Conservation (phyloP, 2,888 invertebrate species). For the Fabriciana adippe region DNA sequence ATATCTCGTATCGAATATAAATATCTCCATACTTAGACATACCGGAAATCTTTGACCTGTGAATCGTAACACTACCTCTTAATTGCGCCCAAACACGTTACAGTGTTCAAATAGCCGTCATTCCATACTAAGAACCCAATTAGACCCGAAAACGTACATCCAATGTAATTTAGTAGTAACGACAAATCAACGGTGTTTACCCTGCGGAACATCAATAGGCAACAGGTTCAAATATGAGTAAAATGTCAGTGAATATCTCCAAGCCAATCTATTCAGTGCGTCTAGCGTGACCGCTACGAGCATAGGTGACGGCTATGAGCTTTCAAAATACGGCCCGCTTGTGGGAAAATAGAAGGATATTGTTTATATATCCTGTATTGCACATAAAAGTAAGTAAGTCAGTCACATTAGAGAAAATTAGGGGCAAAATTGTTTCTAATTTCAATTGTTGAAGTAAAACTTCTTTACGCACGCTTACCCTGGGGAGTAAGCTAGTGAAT, state of each 20-base stretch:
- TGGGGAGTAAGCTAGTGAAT: too few species aligned
- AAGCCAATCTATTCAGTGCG: conserved; percentile 18
- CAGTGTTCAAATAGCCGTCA: not conserved
- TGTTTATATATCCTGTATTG: too few species aligned
- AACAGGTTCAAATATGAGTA: conserved; percentile 30
- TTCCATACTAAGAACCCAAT: conserved; percentile 14
- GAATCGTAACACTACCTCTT: conserved; percentile 6
- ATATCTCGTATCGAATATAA: not conserved
- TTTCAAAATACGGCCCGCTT: not conserved
- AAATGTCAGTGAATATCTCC: conserved; percentile 26
- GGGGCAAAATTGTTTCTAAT: too few species aligned
- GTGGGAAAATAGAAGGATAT: not conserved
- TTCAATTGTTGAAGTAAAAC: too few species aligned
- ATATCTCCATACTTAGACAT: conserved; percentile 4
- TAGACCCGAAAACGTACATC: conserved; percentile 4
- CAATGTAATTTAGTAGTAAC: conserved; percentile 8
- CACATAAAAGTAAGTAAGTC: too few species aligned
- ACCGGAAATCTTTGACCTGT: conserved; percentile 9
- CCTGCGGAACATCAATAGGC: conserved; percentile 22
- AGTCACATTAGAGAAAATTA: too few species aligned
- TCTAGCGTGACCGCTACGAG: conserved; percentile 16
- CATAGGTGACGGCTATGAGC: not conserved
- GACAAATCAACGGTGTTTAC: conserved; percentile 23
- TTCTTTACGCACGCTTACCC: too few species aligned
- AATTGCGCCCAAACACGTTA: conserved; percentile 12